Conservation (phyloP, 2,888 invertebrate species). For the Caenorhabditis afra region DNA sequence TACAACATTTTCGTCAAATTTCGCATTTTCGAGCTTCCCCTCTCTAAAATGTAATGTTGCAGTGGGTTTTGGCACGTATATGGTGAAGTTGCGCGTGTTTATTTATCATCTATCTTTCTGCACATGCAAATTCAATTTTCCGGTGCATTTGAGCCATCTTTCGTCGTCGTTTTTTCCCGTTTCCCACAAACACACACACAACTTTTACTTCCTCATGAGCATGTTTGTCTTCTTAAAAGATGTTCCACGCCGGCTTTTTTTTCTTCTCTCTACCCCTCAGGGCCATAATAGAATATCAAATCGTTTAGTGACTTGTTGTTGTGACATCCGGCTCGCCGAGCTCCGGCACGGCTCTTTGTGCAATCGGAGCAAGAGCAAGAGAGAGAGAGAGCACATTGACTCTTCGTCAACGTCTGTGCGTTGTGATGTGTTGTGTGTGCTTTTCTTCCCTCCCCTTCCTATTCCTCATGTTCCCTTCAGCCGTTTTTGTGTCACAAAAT, state of each 20-base stretch:
- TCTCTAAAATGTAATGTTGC: too few relatives aligned
- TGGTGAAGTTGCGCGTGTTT: too few relatives aligned
- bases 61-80: too few relatives aligned
- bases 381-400: too few relatives aligned
- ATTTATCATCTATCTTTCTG: too few relatives aligned
- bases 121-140: too few relatives aligned
- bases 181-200: too few relatives aligned
- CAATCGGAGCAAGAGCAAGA: background rate
- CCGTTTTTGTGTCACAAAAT: background rate
- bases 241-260: background rate
- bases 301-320: constrained; percentile 39
- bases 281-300: constrained; percentile 41
- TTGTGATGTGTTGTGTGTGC: too few relatives aligned
- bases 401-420: too few relatives aligned
- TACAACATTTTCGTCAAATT: too few relatives aligned
- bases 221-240: constrained; percentile 6
- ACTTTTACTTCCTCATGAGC: constrained; percentile 25
- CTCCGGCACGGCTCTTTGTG: background rate
- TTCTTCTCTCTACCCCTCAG: background rate
- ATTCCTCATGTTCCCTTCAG: background rate
- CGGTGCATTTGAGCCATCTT: background rate
- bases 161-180: background rate
- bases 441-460: background rate
- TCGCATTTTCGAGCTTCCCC: too few relatives aligned
- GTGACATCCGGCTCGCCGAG: constrained; percentile 13